Percentiles rank a stretch among this genome's conserved stretches.
Evolutionary conservation across 2,888 invertebrate species (phyloP).

Genomic region (Beris chalybata): DNA sequence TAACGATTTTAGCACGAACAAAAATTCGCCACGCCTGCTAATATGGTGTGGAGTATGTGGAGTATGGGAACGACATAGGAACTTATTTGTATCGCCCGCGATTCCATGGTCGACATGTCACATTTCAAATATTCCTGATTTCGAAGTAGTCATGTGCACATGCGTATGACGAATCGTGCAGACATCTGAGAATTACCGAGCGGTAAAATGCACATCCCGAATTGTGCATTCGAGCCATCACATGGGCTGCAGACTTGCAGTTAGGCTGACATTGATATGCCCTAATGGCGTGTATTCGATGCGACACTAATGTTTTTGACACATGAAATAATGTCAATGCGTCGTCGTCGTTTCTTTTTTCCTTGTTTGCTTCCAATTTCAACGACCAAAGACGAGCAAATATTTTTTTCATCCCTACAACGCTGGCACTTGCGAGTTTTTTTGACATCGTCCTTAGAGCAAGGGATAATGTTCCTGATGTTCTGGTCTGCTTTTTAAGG

Average conservation of each 20-base stretch:
- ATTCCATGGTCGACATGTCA: neutral
- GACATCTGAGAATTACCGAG: conserved; percentile 30
- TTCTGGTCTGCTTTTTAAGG: conserved; percentile 31
- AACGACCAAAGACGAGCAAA: too few relatives aligned
- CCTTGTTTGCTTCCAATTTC: conserved; percentile 1
- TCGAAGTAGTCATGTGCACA: conserved; percentile 29
- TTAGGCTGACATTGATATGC: conserved; percentile 24
- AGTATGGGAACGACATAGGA: too few relatives aligned
- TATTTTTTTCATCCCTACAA: too few relatives aligned
- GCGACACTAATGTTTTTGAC: conserved; percentile 27
- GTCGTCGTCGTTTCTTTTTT: conserved; percentile 14
- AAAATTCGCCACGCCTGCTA: conserved; percentile 14
- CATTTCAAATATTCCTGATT: conserved; percentile 2
- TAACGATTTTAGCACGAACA: neutral
- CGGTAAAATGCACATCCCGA: conserved; percentile 23
- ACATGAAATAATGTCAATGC: conserved; percentile 30
- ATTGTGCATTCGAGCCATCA: conserved; percentile 13
- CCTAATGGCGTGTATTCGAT: conserved; percentile 28
- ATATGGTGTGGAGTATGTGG: neutral
- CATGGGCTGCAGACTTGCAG: neutral
- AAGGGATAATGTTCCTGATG: conserved; percentile 28
- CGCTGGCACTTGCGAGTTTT: conserved; percentile 22
- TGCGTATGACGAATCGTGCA: conserved; percentile 36
- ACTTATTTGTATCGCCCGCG: too few relatives aligned
- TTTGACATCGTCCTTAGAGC: conserved; percentile 11